Base-by-base conservation (phyloP, 2,113 vertebrate genomes). In the Rhombomys opimus region DNA sequence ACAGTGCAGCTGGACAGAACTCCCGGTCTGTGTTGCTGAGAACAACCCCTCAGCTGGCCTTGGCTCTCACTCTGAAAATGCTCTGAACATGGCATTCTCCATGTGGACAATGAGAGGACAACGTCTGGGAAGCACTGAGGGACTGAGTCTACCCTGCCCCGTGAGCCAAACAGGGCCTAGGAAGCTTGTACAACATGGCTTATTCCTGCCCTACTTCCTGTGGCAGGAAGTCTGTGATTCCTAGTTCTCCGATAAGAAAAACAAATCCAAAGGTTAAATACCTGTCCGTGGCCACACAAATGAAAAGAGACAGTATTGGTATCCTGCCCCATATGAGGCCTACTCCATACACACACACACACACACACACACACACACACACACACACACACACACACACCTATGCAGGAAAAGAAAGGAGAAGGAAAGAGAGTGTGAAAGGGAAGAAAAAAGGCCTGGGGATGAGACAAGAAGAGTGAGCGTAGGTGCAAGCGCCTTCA, bases 241-340 rank as follows among this genome's bases (percentile, higher is more conserved):
- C 46, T 72, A 63, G 32, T 93, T 84, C 94, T 93, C 96, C 76
- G 41, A 86, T 81, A 46, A 89, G 81, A 80, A 93, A 96, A 92
- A 87, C n/a, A 94, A 54, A 35, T 65, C 63, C 54, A 75, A 50
- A 88, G 52, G 63, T 93, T 81, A 90, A 95, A 46, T n/a, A 84
- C 52, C 75, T 87, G 70, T 32, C 73, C n/a, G 32, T 38, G 80
- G 85, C 15, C 61, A 50, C 11, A 23, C 11, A 84, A n/a, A 52
- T 38, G 8, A 22, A 77, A 73, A 84, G 67, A 70, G 30, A 54
- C 14, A 85, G 75, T 7, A 14, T 13, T 35, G 10, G 32, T 63
- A 25, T 89, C 50, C 84, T 77, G 50, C 14, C 27, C 76, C 41
- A 17, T 2, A 35, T 10, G 22, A 63, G 32, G 32, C 25, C n/a